Conservation (phyloP, 2,888 invertebrate genomes). For the Pandemis heparana region DNA sequence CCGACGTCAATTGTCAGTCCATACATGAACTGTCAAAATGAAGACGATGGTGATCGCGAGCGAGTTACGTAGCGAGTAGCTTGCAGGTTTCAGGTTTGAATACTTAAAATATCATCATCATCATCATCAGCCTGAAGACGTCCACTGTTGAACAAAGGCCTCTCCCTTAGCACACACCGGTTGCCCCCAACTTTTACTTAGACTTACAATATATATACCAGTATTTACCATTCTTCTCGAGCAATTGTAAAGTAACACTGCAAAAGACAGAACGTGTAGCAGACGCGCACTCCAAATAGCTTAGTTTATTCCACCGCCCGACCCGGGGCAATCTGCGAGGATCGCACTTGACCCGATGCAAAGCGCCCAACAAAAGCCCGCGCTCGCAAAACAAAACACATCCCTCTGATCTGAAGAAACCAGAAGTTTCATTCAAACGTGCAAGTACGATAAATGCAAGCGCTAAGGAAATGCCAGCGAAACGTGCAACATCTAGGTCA, state of each 20-base stretch:
- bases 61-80: too few relatives aligned
- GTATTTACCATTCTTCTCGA: constrained; percentile 2
- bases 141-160: too few relatives aligned
- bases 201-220: not conserved
- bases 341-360: constrained; percentile 77
- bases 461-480: constrained; percentile 49
- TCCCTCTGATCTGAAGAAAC: constrained; percentile 55
- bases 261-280: constrained; percentile 34
- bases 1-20: too few relatives aligned
- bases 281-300: constrained; percentile 49
- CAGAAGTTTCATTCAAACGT: constrained; percentile 49
- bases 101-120: too few relatives aligned
- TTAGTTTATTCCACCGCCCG: constrained; percentile 53
- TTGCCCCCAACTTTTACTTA: too few relatives aligned
- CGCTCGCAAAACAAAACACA: constrained; percentile 56
- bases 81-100: too few relatives aligned
- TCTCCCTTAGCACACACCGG: too few relatives aligned
- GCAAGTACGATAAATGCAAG: constrained; percentile 45
- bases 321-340: constrained; percentile 66
- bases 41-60: too few relatives aligned
- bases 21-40: too few relatives aligned
- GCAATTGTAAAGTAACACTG: constrained; percentile 19
- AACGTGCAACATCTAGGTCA: constrained; percentile 56
- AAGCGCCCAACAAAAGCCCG: constrained; percentile 69
- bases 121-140: too few relatives aligned